These are phyloP conservation scores for Mya arenaria DNA, from an alignment of 1,140 invertebrate genomes.

Conservation along the genomic window DNA sequence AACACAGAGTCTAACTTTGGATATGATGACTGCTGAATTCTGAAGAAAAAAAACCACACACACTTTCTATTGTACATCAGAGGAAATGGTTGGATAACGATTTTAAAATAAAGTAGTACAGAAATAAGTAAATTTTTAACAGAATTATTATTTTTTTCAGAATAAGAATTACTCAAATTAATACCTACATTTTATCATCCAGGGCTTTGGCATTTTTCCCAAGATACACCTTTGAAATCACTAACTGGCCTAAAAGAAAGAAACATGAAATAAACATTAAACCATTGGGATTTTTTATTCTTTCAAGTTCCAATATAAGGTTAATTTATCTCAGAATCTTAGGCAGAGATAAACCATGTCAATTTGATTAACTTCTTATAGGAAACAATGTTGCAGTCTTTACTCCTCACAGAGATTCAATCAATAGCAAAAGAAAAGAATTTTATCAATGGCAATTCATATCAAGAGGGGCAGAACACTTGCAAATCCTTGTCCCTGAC, in stretches of 20 bases:
- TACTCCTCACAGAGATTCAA: background rate
- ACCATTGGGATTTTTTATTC: background rate
- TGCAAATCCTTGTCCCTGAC: too few relatives aligned
- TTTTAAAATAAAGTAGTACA: background rate
- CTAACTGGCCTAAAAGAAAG: conserved; percentile 72
- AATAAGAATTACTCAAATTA: background rate
- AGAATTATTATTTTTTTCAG: background rate
- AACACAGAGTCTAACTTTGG: conserved; percentile 77
- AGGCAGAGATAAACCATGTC: too few relatives aligned
- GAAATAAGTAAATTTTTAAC: background rate
- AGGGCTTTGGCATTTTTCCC: conserved; percentile 72
- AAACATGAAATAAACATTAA: background rate
- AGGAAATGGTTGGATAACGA: background rate
- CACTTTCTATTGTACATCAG: background rate
- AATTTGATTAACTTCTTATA: too few relatives aligned
- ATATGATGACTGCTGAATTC: conserved; percentile 68
- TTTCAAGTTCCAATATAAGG: background rate
- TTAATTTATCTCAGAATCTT: too few relatives aligned
- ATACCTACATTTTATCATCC: conserved; percentile 72
- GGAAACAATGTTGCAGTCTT: background rate
- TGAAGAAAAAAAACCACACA: conserved; percentile 46
- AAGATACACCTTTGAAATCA: conserved; percentile 77
- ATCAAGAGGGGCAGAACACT: too few relatives aligned
- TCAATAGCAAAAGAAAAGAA: too few relatives aligned
- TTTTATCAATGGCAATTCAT: too few relatives aligned